Base-by-base conservation (phyloP, 2,888 invertebrate genomes). In the Epirrita christyi region DNA sequence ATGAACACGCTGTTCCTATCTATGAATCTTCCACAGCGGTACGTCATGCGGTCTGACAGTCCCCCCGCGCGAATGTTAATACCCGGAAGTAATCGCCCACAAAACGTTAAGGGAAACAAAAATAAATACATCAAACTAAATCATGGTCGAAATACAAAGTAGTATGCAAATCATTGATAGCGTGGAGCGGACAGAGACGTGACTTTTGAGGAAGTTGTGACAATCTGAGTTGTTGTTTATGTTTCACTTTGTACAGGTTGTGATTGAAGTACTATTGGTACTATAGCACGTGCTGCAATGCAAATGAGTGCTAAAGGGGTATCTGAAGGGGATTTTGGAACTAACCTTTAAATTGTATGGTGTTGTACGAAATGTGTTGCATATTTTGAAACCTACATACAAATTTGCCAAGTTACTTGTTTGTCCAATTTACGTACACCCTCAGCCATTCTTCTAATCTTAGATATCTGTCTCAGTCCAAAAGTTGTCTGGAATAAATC, bases 101-200 rank as follows among this genome's bases (percentile, higher is more conserved):
- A 55, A 29, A 58, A 59, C 59, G 54, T 59, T 55, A 32, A 55
- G 46, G 63, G 58, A 64, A 63, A 61, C 49, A 58, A 59, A 61
- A 48, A 59, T 63, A 63, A 51, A 55, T 34, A 54, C 59, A 55
- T 61, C 57, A 55, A 59, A 59, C 44, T 48, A 48, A 60, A 55
- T 57, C 64, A 64, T 63, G 61, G 11, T 44, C 38, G 34, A 56
- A 64, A 61, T 67, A 63, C 54, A 46, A 61, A 67, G 49, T 56
- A 56, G 51, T 61, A 52, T 52, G 55, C 53, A 45, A 54, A 56
- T 54, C 32, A 47, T 50, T 49, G 48, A 48, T 55, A 57, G 29
- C 45, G 43, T 10, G 21, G 11, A 14, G 13, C 29, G 43, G 27
- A 44, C 34, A 29, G 14, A 45, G 55, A 57, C 49, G 54, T 63